phyloP scores from a whole-genome alignment of 2,113 vertebrate genomes.

The Megaptera novaeangliae region DNA sequence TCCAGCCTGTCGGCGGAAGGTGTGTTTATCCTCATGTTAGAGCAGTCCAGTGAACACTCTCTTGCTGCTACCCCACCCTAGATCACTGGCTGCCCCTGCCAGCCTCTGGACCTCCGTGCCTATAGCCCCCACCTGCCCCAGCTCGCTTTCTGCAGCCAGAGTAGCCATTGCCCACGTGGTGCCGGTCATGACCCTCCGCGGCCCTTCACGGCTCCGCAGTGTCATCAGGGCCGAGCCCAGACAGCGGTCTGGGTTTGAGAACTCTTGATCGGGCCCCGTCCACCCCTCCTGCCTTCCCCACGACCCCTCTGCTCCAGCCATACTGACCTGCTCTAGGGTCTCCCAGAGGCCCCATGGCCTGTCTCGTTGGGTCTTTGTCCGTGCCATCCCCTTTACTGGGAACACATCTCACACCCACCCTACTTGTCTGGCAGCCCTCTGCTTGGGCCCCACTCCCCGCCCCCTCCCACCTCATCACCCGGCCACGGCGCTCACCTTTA shows the following conservation, averaged over 20 bases:
- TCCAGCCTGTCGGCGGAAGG: not conserved
- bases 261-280: too few species aligned
- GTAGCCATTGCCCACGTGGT: not conserved
- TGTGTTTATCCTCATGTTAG: not conserved
- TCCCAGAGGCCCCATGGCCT: not conserved
- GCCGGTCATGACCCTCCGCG: not conserved
- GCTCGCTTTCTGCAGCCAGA: not conserved
- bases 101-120: not conserved
- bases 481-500: fast-evolving
- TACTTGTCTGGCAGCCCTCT: not conserved
- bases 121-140: not conserved
- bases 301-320: not conserved
- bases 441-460: not conserved
- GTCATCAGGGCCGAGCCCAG: not conserved
- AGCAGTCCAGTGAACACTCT: not conserved
- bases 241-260: too few species aligned
- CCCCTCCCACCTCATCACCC: not conserved
- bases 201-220: not conserved
- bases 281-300: not conserved
- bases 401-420: not conserved
- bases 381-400: not conserved
- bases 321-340: not conserved
- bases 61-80: not conserved
- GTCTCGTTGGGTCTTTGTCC: not conserved
- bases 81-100: not conserved